Evolutionary conservation across 2,113 vertebrate genomes (phyloP).

Genomic region (Anguilla rostrata): DNA sequence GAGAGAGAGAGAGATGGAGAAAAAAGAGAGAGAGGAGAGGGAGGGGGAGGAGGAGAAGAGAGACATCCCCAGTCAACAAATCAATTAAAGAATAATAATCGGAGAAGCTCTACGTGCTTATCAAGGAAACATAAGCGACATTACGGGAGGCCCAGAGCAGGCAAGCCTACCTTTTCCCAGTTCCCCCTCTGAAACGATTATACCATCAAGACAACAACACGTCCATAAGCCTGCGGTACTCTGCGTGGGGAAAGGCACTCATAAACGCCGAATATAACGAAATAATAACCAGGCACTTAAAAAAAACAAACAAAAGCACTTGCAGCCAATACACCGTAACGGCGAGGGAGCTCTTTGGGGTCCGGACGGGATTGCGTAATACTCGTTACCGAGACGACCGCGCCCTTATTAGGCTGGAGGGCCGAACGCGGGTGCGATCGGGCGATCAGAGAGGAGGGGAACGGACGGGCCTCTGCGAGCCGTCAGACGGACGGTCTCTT

Average conservation of each 20-base stretch:
- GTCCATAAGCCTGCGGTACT: no score
- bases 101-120: not conserved
- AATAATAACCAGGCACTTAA: not conserved
- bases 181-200: no score
- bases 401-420: no score
- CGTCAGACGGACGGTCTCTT: not conserved
- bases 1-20: no score
- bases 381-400: not conserved
- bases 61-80: not conserved
- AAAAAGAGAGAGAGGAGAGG: no score
- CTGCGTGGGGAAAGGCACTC: no score
- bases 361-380: not conserved
- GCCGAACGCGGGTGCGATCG: no score
- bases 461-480: not conserved
- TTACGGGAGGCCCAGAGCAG: not conserved
- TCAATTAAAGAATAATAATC: not conserved
- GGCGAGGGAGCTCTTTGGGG: not conserved
- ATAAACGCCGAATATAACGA: not conserved
- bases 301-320: no score
- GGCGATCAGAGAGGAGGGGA: not conserved
- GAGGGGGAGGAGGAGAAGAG: not conserved
- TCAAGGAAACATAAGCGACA: not conserved
- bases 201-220: no score
- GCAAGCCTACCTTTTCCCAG: not conserved
- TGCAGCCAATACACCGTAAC: no score